Conservation (phyloP, 2,888 invertebrate species). For the Drosophila longiperda region DNA sequence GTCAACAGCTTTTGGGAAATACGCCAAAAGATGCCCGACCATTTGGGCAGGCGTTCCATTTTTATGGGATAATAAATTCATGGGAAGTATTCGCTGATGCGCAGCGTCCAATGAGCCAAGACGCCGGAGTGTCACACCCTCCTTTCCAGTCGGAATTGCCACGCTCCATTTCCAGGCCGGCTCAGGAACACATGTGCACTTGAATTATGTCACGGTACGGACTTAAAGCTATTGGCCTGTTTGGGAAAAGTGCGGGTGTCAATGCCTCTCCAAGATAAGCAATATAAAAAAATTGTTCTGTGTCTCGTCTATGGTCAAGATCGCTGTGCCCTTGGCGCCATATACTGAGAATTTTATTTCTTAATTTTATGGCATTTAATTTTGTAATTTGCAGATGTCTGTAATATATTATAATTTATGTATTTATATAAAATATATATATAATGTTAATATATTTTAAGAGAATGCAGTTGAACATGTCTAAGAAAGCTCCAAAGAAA, state of each 20-base stretch:
- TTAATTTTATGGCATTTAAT: constrained; percentile 37
- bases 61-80: constrained; percentile 71
- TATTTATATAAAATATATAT: constrained; percentile 5
- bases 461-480: constrained; percentile 3
- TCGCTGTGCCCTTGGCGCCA: constrained; percentile 58
- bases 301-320: constrained; percentile 57
- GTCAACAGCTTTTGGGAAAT: constrained; percentile 42
- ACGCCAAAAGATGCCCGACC: constrained; percentile 42
- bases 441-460: constrained; percentile 4
- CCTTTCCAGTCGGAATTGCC: constrained; percentile 16
- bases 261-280: constrained; percentile 26
- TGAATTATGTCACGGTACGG: constrained; percentile 46
- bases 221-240: background rate
- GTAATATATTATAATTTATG: constrained; percentile 32
- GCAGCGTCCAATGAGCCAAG: constrained; percentile 50
- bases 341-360: constrained; percentile 35
- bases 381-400: constrained; percentile 53
- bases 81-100: constrained; percentile 51
- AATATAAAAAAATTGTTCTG: constrained; percentile 14
- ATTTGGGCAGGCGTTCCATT: constrained; percentile 49
- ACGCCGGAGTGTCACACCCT: constrained; percentile 37
- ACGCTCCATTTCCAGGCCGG: constrained; percentile 42
- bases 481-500: too few relatives aligned
- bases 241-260: constrained; percentile 15
- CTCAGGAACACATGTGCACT: constrained; percentile 34